Evolutionary conservation across 2,113 vertebrate genomes (phyloP).

Genomic region (Indicator maculatus): DNA sequence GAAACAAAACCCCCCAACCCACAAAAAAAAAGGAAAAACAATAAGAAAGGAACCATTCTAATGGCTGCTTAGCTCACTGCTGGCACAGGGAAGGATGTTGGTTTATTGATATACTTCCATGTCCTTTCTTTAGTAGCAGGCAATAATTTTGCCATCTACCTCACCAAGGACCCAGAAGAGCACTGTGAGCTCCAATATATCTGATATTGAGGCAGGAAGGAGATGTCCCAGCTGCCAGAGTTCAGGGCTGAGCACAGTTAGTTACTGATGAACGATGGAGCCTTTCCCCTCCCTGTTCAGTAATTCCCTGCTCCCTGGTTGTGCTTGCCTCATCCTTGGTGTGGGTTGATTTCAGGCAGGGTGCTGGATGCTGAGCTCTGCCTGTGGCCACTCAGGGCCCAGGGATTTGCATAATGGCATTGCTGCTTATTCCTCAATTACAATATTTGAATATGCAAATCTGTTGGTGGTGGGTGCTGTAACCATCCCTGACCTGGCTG

Average conservation of each 20-base stretch:
- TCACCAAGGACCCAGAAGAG: neutral
- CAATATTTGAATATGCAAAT: neutral
- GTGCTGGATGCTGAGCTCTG: neutral
- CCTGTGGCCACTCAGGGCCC: neutral
- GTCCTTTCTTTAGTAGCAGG: constrained; percentile 23
- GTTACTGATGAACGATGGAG: neutral
- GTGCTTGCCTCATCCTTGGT: neutral
- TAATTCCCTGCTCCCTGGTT: neutral
- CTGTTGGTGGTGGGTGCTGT: neutral
- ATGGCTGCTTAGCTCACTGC: neutral
- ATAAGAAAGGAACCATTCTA: neutral
- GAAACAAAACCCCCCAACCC: no score
- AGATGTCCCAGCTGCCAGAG: neutral
- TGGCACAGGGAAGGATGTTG: neutral
- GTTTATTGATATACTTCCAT: constrained; percentile 17
- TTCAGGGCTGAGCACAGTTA: neutral
- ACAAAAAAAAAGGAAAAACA: neutral
- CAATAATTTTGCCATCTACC: constrained; percentile 32
- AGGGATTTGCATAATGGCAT: constrained; percentile 38
- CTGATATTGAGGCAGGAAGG: neutral
- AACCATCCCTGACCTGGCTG: neutral
- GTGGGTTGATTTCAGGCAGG: neutral
- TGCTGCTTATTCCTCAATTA: constrained; percentile 35
- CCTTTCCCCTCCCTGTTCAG: neutral
- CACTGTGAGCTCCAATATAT: constrained; percentile 8